phyloP scores from a whole-genome alignment of 2,888 invertebrate genomes.

The Drosophila cracens region DNA sequence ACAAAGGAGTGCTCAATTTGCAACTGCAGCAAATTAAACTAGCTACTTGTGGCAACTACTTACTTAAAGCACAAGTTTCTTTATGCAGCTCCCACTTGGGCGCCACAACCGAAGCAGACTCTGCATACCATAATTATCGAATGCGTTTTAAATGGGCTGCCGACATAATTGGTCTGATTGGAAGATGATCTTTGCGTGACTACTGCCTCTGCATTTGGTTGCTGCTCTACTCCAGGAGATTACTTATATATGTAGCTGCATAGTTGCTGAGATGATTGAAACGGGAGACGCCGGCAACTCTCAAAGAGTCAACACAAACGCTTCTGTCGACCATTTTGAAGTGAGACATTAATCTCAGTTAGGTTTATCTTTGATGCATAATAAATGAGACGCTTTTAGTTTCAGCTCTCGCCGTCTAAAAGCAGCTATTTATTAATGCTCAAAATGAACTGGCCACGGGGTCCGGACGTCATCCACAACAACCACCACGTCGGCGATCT shows the following conservation, averaged over 20 bases:
- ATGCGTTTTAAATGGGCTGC: slow-evolving; percentile 69
- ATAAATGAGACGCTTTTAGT: slow-evolving; percentile 72
- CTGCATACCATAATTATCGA: slow-evolving; percentile 65
- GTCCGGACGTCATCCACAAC: slow-evolving; percentile 6
- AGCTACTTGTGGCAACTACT: slow-evolving; percentile 53
- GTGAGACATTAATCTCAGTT: slow-evolving; percentile 81
- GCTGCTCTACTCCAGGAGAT: neutral
- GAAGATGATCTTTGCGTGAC: slow-evolving; percentile 64
- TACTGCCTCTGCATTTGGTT: slow-evolving; percentile 23
- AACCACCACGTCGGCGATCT: slow-evolving; percentile 55
- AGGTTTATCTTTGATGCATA: slow-evolving; percentile 80
- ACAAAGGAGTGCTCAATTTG: slow-evolving; percentile 53
- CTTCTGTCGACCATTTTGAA: slow-evolving; percentile 60
- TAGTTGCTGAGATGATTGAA: slow-evolving; percentile 15
- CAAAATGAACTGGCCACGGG: slow-evolving; percentile 45
- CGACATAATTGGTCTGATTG: slow-evolving; percentile 71
- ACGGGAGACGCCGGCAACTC: slow-evolving; percentile 23
- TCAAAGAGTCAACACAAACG: slow-evolving; percentile 44
- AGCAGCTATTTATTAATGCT: slow-evolving; percentile 77
- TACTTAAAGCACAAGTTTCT: slow-evolving; percentile 33
- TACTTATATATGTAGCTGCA: neutral
- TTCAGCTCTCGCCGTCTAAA: slow-evolving; percentile 55
- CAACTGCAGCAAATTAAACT: slow-evolving; percentile 52
- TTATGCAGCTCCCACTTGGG: slow-evolving; percentile 10
- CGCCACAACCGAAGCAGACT: slow-evolving; percentile 10